Evolutionary conservation across 2,888 invertebrate genomes (phyloP).

Genomic region (Drosophila fulvimacula): DNA sequence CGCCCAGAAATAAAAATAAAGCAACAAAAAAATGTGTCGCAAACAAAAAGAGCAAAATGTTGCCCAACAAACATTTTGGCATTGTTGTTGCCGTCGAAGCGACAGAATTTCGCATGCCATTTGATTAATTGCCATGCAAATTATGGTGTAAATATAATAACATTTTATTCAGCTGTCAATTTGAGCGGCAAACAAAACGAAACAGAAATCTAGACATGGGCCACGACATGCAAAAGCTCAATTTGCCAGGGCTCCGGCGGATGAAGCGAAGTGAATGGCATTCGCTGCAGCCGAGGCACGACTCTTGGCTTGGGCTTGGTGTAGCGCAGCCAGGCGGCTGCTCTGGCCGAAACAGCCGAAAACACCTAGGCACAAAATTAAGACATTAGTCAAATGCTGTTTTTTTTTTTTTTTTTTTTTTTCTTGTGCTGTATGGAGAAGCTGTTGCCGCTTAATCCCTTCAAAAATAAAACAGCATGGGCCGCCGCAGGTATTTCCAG

Average conservation of each 20-base stretch:
- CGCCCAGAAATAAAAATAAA: constrained; percentile 5
- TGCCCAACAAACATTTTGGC: constrained; percentile 61
- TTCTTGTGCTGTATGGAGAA: constrained; percentile 27
- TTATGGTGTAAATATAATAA: constrained; percentile 81
- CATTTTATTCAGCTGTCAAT: constrained; percentile 82
- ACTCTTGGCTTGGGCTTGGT: constrained; percentile 25
- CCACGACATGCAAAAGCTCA: constrained; percentile 78
- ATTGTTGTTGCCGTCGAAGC: constrained; percentile 37
- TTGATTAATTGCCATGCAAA: constrained; percentile 82
- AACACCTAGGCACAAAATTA: constrained; percentile 77
- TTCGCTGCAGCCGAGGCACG: constrained; percentile 75
- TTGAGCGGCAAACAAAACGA: constrained; percentile 61
- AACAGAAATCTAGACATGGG: constrained; percentile 64
- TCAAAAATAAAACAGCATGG: constrained; percentile 20
- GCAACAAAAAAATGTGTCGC: constrained; percentile 63
- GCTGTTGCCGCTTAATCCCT: constrained; percentile 65
- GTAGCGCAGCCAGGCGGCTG: constrained; percentile 32
- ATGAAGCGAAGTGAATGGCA: constrained; percentile 81
- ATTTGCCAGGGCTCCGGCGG: constrained; percentile 65
- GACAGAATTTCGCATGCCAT: constrained; percentile 78
- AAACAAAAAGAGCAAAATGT: constrained; percentile 32
- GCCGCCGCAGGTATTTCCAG: constrained; percentile 74
- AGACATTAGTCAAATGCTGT: constrained; percentile 76
- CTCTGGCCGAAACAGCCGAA: constrained; percentile 53
- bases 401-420: background rate